Evolutionary conservation across 2,888 invertebrate species (phyloP).

Genomic region (Tiliacea citrago): DNA sequence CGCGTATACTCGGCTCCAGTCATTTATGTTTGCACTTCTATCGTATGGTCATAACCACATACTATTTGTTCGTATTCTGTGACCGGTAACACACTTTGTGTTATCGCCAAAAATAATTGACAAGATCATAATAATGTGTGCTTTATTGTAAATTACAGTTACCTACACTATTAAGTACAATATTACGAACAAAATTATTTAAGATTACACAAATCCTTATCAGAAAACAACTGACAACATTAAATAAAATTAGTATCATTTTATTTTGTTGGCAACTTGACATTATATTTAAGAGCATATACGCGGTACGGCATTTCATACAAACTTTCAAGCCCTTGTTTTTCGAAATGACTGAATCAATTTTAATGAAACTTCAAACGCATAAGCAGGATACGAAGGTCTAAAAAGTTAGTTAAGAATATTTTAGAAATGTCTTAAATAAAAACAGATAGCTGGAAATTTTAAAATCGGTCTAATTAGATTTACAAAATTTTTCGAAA

Average conservation of each 20-base stretch:
- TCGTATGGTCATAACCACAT: neutral
- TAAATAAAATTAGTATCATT: neutral
- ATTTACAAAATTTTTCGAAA: too few relatives aligned
- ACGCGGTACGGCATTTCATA: too few relatives aligned
- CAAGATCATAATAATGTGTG: neutral
- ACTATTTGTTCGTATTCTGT: neutral
- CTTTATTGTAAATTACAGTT: conserved; percentile 6
- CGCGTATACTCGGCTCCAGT: neutral
- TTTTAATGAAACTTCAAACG: too few relatives aligned
- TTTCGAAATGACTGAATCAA: too few relatives aligned
- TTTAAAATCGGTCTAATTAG: too few relatives aligned
- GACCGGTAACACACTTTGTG: neutral
- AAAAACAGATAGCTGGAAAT: too few relatives aligned
- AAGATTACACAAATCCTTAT: conserved; percentile 13
- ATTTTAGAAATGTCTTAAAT: too few relatives aligned
- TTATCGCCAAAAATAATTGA: neutral
- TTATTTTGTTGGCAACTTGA: neutral
- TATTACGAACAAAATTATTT: conserved; percentile 35
- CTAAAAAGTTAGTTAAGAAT: too few relatives aligned
- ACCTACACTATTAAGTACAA: conserved; percentile 24
- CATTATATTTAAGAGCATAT: too few relatives aligned
- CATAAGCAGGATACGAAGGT: too few relatives aligned
- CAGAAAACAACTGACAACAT: conserved; percentile 7
- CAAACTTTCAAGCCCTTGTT: too few relatives aligned
- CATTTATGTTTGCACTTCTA: neutral